Base-by-base conservation (phyloP, 2,113 vertebrate species). In the Prunella himalayana region DNA sequence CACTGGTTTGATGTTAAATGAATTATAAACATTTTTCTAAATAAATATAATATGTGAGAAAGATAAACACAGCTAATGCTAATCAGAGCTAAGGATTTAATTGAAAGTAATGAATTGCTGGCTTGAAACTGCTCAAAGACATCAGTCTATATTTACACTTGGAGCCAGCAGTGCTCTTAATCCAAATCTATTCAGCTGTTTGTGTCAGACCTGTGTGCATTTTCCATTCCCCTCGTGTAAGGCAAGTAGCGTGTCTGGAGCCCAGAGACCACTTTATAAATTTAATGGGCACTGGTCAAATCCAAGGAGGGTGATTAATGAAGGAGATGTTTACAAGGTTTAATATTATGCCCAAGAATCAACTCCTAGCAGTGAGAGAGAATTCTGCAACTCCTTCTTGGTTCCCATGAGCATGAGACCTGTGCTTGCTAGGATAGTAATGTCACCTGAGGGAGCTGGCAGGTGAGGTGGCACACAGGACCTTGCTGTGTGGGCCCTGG, bases 381-480 rank as follows among this genome's bases (percentile, higher is more conserved):
- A 17, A 21, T 31, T 88, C 14, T 19, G 6, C 12, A 16, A 5
- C 10, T 2, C 7, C 44, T 69, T 21, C 30, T 47, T 54, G 15
- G 11, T 11, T 79, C 7, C 27, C 19, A 2, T 0, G 1, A 60
- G 23, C 11, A 2, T 0, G 0, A 27, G 31, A 56, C 4, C 8
- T 10, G 0, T 16, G 27, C 35, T 30, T 18, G 33, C 8, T 13
- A 11, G 56, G 22, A 17, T 2, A 16, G 5, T 4, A 3, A 8
- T 39, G 25, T 59, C 30, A 39, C 16, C 33, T 18, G 27, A 20
- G 30, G 51, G 13, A 54, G 3, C 3, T 2, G 1, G 4, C n/a
- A 49, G 37, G 17, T 7, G 23, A 75, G 70, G 44, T 35, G 51
- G 25, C 57, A 30, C 23, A 3, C 12, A 30, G 39, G 57, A 54